A percentile compares a stretch with the other conserved stretches of the same genome.
Conservation (phyloP, 2,888 invertebrate species). For the Pinctada fucata region DNA sequence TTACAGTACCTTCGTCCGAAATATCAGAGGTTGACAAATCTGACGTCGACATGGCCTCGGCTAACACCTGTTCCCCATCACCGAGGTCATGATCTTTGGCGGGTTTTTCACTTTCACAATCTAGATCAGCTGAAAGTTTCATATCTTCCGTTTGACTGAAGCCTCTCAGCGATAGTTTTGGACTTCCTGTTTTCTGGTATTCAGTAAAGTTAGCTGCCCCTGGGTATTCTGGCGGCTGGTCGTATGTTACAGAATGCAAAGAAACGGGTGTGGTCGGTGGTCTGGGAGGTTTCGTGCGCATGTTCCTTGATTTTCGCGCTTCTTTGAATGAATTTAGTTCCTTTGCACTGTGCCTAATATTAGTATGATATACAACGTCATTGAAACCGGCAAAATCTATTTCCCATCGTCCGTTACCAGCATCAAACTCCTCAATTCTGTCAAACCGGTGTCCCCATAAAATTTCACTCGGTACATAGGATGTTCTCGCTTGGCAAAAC, state of each 20-base stretch:
- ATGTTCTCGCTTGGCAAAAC: slow-evolving; percentile 78
- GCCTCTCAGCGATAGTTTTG: slow-evolving; percentile 12
- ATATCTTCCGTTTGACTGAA: slow-evolving; percentile 22
- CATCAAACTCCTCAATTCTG: slow-evolving; percentile 64
- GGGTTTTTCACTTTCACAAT: neutral
- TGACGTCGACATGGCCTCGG: neutral
- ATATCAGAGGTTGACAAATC: slow-evolving; percentile 2
- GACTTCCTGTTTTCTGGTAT: slow-evolving; percentile 25
- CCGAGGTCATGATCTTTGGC: slow-evolving; percentile 18
- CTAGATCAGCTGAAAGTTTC: neutral
- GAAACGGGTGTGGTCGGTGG: slow-evolving; percentile 23
- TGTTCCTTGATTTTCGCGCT: slow-evolving; percentile 7
- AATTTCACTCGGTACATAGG: slow-evolving; percentile 76
- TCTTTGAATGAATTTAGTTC: slow-evolving; percentile 47
- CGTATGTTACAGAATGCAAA: slow-evolving; percentile 30
- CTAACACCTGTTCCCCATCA: slow-evolving; percentile 16
- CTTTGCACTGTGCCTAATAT: slow-evolving; percentile 57
- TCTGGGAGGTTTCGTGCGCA: neutral
- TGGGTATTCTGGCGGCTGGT: slow-evolving; percentile 33
- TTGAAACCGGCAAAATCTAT: slow-evolving; percentile 67
- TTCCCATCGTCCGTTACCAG: slow-evolving; percentile 64
- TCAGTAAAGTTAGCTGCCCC: slow-evolving; percentile 24
- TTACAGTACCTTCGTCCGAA: slow-evolving; percentile 19
- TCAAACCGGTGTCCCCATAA: slow-evolving; percentile 74
- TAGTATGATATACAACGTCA: slow-evolving; percentile 62